Conservation (phyloP, 2,113 vertebrate genomes). For the Pedetes capensis region DNA sequence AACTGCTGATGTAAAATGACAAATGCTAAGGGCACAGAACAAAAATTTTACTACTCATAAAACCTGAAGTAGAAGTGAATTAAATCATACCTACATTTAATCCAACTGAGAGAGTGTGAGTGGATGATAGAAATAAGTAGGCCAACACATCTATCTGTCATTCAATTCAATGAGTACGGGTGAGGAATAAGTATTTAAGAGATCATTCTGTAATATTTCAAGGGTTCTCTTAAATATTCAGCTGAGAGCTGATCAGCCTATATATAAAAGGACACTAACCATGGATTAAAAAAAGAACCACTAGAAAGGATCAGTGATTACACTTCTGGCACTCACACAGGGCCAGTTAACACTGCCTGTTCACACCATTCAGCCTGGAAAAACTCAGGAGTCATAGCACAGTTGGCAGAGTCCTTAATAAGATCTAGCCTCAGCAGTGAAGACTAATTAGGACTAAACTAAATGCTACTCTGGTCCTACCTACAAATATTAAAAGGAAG, state of each 20-base stretch:
- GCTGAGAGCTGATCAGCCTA: not conserved
- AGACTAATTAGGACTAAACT: not conserved
- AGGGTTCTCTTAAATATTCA: not conserved
- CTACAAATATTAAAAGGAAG: not conserved
- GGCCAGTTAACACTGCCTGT: no score
- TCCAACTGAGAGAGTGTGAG: not conserved
- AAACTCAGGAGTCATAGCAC: not conserved
- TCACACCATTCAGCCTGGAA: not conserved
- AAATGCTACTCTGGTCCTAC: not conserved
- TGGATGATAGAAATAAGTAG: not conserved
- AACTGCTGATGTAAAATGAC: not conserved
- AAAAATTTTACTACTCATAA: conserved; percentile 3
- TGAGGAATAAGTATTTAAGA: not conserved
- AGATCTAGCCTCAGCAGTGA: not conserved
- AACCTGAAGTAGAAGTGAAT: not conserved
- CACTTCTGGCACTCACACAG: not conserved
- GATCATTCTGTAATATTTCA: not conserved
- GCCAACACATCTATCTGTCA: not conserved
- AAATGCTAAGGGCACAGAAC: not conserved
- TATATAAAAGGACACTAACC: not conserved
- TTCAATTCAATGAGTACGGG: not conserved
- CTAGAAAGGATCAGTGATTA: not conserved
- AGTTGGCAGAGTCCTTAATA: not conserved
- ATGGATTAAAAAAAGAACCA: not conserved
- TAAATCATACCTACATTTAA: not conserved